phyloP scores from a whole-genome alignment of 2,113 vertebrate genomes.

The Eurypyga helias region DNA sequence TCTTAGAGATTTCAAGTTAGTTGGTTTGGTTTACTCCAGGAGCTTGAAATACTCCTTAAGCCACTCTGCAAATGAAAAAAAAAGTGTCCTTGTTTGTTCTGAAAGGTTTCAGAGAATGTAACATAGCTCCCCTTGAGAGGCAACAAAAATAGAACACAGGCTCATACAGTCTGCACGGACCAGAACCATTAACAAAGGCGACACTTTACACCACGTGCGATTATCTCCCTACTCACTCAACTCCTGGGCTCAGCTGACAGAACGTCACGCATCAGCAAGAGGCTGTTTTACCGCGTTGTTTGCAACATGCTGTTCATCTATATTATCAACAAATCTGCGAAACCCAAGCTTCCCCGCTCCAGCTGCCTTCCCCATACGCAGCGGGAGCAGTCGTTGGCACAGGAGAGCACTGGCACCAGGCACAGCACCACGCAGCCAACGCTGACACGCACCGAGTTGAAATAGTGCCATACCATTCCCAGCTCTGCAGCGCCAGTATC shows the following conservation, averaged over 20 bases:
- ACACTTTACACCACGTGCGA: not conserved
- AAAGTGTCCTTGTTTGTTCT: not conserved
- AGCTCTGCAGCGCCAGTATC: constrained; percentile 59
- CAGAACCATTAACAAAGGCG: not conserved
- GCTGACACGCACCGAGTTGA: constrained; percentile 22
- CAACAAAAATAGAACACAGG: constrained; percentile 6
- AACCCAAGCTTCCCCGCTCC: constrained; percentile 18
- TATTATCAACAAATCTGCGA: constrained; percentile 27
- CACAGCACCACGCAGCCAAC: not conserved
- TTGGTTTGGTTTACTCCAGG: not conserved
- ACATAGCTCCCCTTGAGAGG: not conserved
- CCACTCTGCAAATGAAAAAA: not conserved
- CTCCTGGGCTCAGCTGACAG: not conserved
- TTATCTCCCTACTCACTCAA: not conserved
- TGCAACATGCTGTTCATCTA: not conserved
- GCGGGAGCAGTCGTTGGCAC: not conserved
- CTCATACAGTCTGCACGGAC: not conserved
- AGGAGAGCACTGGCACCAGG: constrained; percentile 12
- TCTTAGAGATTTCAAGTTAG: not conserved
- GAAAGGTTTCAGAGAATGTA: not conserved
- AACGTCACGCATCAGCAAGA: not conserved
- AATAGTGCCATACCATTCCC: constrained; percentile 44
- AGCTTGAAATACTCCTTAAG: not conserved
- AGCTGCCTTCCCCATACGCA: constrained; percentile 16
- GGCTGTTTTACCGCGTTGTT: not conserved